Evolutionary conservation across 2,888 invertebrate species (phyloP), one percentile per base, ranked within the genome.

Genomic region (Diaperis boleti): DNA sequence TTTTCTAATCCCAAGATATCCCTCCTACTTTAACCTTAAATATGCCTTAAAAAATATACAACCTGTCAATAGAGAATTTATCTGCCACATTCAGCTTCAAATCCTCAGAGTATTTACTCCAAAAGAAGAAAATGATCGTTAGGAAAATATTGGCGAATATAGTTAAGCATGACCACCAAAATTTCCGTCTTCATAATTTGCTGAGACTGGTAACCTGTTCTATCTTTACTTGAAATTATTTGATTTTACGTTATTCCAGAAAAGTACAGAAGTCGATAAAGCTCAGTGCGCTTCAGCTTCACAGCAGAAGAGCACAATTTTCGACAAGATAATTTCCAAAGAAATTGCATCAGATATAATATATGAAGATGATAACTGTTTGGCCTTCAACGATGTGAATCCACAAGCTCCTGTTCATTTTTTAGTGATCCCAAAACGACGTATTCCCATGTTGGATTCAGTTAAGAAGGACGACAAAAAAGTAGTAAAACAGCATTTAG

Each of bases 351-450:
- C 93, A 0, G 90, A 92, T 72, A 89, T 94, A 45, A 87, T 94
- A 68, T 91, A 89, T 78, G 93, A 94, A 78, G 94, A 94, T 82
- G 90, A 93, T 0, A 78, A 87, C 75, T 91, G 92, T 76, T 79
- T 95, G 45, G 94, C 92, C 1, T 93, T 95, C 79, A 89, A 91
- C 72, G 94, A 95, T 79, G 82, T 92, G 2, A 82, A 85, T 31
- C 92, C 94, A 0, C 92, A 93, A 78, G 94, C 94, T 0, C 94
- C 94, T 0, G 86, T 88, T 0, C 95, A 95, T 80, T 93, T 94
- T 76, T 83, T 95, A 3, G 91, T 95, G 3, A 91, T 95, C 67
- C 94, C 94, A 0, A 92, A 92, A 78, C 85, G 87, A 69, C 83
- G 87, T 45, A 91, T 95, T 65, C 80, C 88, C 0, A 85, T 85